Evolutionary conservation across 2,113 vertebrate species (phyloP).

Genomic region (Corythornis vintsioides): DNA sequence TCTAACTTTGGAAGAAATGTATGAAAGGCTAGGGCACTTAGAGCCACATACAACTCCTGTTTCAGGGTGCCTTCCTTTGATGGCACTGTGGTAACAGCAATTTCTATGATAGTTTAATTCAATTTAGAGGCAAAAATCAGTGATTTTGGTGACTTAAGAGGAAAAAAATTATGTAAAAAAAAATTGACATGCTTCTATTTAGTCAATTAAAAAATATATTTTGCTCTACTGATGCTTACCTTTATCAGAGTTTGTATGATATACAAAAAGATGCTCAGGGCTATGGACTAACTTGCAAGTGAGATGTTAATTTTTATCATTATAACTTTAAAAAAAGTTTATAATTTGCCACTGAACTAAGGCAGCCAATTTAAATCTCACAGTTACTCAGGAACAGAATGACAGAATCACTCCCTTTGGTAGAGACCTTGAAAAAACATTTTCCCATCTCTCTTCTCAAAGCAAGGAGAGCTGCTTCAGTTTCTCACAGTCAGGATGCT

Average conservation of each 20-base stretch:
- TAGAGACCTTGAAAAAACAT: not conserved
- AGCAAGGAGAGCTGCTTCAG: not conserved
- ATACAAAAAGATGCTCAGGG: not conserved
- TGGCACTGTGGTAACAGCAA: not conserved
- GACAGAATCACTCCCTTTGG: not conserved
- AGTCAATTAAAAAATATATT: not conserved
- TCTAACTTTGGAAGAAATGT: not conserved
- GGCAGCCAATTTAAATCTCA: not conserved
- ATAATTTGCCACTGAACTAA: fast-evolving
- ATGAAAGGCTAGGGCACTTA: not conserved
- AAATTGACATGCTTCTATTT: not conserved
- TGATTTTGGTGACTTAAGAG: not conserved
- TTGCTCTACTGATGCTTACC: not conserved
- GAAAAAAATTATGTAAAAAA: not conserved
- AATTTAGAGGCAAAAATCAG: not conserved
- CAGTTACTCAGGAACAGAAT: not conserved
- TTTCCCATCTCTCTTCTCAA: not conserved
- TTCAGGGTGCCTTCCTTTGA: not conserved
- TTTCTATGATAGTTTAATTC: not conserved
- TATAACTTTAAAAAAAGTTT: not conserved
- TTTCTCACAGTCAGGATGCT: not conserved
- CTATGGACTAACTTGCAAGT: not conserved
- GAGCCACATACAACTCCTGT: not conserved
- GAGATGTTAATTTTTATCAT: not conserved
- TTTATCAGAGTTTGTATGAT: not conserved